These are phyloP conservation scores for Eidolon dupreanum DNA, from an alignment of 2,797 vertebrate genomes.

Conservation along the genomic window DNA sequence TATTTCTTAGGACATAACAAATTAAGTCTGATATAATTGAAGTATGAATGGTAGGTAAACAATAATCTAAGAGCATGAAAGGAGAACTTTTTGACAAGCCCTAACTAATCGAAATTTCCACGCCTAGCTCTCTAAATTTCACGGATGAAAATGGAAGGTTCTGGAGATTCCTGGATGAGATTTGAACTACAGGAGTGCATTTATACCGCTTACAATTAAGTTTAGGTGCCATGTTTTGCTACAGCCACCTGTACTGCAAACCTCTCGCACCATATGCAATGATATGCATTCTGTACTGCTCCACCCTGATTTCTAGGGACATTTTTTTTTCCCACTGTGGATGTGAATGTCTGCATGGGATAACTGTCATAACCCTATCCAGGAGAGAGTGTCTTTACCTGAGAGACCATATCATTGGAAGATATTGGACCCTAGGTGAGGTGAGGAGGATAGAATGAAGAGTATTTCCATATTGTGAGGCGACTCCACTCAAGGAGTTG, in stretches of 20 bases:
- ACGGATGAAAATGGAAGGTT: not conserved
- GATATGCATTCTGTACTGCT: not conserved
- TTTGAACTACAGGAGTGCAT: not conserved
- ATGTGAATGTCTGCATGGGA: not conserved
- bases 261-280: rapidly evolving
- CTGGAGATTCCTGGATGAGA: not conserved
- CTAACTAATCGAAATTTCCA: not conserved
- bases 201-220: not conserved
- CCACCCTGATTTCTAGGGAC: not conserved
- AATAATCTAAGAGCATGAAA: not conserved
- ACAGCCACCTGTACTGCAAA: not conserved
- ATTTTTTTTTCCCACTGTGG: not conserved
- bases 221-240: not conserved
- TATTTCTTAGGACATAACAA: not conserved
- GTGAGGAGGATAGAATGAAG: not conserved
- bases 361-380: not conserved
- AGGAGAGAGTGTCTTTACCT: not conserved
- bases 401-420: not conserved
- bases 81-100: not conserved
- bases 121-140: not conserved
- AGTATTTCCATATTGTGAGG: not conserved
- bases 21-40: not conserved
- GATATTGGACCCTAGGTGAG: too few relatives aligned
- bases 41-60: not conserved
- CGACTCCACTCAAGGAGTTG: not conserved